Evolutionary conservation across 1,140 invertebrate genomes (phyloP), one percentile per base, ranked within the genome.

Genomic region (Drosophila ficusphila): DNA sequence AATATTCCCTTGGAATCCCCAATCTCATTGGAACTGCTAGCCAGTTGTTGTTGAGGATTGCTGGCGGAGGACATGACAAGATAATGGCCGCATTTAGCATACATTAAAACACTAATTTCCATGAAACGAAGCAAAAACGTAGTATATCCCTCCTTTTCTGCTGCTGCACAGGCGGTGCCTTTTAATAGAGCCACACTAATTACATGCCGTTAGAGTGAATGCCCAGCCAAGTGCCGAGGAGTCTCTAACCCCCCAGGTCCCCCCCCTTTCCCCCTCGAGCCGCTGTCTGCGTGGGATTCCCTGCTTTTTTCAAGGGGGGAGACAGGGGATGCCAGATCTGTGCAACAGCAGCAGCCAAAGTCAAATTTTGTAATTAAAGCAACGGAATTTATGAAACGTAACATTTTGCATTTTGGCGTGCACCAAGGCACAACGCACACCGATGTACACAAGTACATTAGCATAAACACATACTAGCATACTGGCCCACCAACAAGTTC

Each of bases 131-230:
- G 73, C 82, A 88, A 68, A 79, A 85, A 58, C 54, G 60, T 51
- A 70, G 48, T 12, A 21, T 16, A 25, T 21, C 18, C 33, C 14
- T 49, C 11, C 9, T 11, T 33, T 52, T 21, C 57, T 53, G 23
- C 48, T 41, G 61, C 57, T 57, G 75, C 67, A 68, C 82, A 86
- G 81, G 76, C 77, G 83, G 74, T 83, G 83, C 82, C 83, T 82
- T 86, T 88, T 88, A 88, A 88, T 88, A 89, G 82, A 89, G 82
- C 83, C 83, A 82, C 83, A 89, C 82, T 88, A 88, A 88, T 88
- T 88, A 88, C 82, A 82, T 76, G 81, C 83, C 83, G 82, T 88
- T 88, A 88, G 77, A 85, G 51, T 73, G 73, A 85, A 85, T 79
- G 81, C 81, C 78, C 70, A 48, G 36, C 72, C 73, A 76, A 76